These are phyloP conservation scores for Congeria kusceri DNA, from an alignment of 2,888 invertebrate species.

Conservation along the genomic window DNA sequence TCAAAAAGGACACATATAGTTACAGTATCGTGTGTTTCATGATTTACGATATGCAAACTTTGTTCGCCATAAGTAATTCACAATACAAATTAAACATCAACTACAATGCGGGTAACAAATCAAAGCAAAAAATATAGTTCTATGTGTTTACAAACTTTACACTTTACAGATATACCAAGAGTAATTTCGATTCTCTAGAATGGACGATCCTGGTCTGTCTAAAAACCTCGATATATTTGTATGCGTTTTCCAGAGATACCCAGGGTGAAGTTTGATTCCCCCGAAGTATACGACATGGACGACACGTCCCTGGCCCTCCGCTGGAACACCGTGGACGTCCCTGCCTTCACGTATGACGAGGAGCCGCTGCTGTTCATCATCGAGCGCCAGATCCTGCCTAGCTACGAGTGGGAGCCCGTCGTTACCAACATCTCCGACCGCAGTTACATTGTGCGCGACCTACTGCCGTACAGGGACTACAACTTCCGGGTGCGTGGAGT, in stretches of 20 bases:
- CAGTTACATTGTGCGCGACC: constrained; percentile 75
- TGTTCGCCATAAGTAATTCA: too few species aligned
- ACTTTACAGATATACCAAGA: too few species aligned
- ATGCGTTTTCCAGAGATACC: constrained; percentile 74
- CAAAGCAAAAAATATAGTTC: too few species aligned
- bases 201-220: too few species aligned
- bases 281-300: constrained; percentile 74
- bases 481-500: constrained; percentile 97
- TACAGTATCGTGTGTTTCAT: too few species aligned
- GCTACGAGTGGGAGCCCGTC: constrained; percentile 78
- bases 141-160: too few species aligned
- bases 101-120: too few species aligned
- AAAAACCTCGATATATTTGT: too few species aligned
- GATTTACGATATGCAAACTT: too few species aligned
- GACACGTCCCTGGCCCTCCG: constrained; percentile 72
- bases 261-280: constrained; percentile 74
- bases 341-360: constrained; percentile 72
- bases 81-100: too few species aligned
- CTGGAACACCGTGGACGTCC: constrained; percentile 78
- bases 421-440: constrained; percentile 75
- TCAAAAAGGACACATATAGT: too few species aligned
- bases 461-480: constrained; percentile 97
- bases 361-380: constrained; percentile 78
- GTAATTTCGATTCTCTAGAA: too few species aligned
- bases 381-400: constrained; percentile 76